Evolutionary conservation across 2,113 vertebrate genomes (phyloP), one percentile per base, ranked within the genome.

Genomic region (Nesoenas mayeri): DNA sequence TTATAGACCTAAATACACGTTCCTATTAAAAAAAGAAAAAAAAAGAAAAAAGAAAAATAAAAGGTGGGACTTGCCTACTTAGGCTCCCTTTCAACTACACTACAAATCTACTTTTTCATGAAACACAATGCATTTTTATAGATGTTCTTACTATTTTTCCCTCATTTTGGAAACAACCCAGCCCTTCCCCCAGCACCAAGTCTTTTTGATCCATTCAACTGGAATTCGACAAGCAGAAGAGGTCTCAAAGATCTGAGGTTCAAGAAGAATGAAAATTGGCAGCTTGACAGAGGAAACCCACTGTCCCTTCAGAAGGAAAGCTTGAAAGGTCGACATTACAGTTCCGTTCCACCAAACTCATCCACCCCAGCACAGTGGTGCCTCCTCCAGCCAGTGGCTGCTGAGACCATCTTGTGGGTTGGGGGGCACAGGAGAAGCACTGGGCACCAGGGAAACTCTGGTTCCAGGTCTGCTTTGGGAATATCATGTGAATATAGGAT

Each of bases 301-400:
- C 26, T 47, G 38, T 53, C 11, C 5, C 32, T 64, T 38, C 8
- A 38, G 32, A 56, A 88, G 11, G 32, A 75, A 89, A 32, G 19
- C 19, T 0, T 19, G 21, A 22, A 67, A 58, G 19, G 42, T 13
- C 31, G 22, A 6, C 29, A 11, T 12, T 22, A 12, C 0, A 24
- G 15, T 31, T 82, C 26, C 24, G 0, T 62, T 62, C 36, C 47
- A 72, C 15, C 7, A 38, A 51, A 25, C 79, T 69, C 48, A 11
- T 16, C 24, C 61, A 17, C 15, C 2, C 2, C 72, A 78, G 51
- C 44, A 5, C 0, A 2, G 56, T 6, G 40, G 15, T 40, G 29
- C 34, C 56, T 62, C 29, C 74, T 85, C 61, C 79, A 67, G 72
- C 17, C n/a, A 19, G 29, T 1, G 62, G 62, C n/a, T 60, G 26